Conservation (phyloP, 2,797 vertebrate species). For the Catostomus latipinnis region DNA sequence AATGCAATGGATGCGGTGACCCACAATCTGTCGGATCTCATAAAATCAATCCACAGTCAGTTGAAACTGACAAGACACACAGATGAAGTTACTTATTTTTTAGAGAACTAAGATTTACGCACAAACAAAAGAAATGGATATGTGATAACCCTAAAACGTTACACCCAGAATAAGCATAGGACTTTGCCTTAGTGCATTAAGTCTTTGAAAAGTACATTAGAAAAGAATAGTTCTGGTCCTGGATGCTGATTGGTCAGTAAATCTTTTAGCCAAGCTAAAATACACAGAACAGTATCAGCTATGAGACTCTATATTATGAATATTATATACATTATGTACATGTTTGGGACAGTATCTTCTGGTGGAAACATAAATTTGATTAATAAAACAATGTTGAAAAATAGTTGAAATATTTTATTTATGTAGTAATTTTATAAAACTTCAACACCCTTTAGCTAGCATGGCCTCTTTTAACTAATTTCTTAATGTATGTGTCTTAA, state of each 20-base stretch:
- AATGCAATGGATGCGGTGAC: conserved; percentile 58
- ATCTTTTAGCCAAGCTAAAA: background rate
- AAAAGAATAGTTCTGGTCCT: conserved; percentile 1
- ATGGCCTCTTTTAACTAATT: no score
- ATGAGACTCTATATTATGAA: no score
- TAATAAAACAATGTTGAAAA: no score
- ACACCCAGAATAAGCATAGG: conserved; percentile 13
- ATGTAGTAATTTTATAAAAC: no score
- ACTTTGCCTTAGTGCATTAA: conserved; percentile 1
- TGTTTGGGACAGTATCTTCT: no score
- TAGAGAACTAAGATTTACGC: background rate
- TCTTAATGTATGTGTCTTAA: no score
- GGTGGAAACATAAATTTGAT: no score
- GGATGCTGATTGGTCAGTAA: background rate
- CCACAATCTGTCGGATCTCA: background rate
- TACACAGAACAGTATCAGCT: background rate
- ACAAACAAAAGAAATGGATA: conserved; percentile 43
- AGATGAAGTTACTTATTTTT: background rate
- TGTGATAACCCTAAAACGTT: conserved; percentile 6
- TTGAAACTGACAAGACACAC: conserved; percentile 5
- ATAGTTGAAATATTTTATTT: no score
- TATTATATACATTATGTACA: no score
- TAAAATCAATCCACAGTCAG: conserved; percentile 21
- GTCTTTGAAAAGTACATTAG: conserved; percentile 6
- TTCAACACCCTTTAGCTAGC: no score